These are phyloP conservation scores for Gobius niger DNA, from an alignment of 2,113 vertebrate species.

Conservation along the genomic window DNA sequence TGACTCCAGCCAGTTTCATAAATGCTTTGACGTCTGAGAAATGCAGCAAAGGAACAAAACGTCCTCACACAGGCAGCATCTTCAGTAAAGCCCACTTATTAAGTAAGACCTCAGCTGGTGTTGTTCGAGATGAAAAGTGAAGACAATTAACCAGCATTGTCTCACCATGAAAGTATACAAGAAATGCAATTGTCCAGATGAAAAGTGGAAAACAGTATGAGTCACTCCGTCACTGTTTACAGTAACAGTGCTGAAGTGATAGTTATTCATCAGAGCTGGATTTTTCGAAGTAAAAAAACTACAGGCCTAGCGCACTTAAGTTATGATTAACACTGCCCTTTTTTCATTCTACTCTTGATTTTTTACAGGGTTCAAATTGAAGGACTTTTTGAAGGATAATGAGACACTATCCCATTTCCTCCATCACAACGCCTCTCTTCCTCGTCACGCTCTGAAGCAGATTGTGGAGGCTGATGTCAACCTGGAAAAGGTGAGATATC, in stretches of 20 bases:
- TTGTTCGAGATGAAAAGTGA: background rate
- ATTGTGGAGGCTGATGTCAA: constrained; percentile 85
- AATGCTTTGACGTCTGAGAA: constrained; percentile 42
- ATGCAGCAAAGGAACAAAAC: constrained; percentile 38
- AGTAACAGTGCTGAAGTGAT: too few species aligned
- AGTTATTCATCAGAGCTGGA: too few species aligned
- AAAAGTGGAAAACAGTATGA: too few species aligned
- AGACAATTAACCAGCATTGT: too few species aligned
- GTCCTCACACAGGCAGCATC: background rate
- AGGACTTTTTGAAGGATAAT: constrained; percentile 87
- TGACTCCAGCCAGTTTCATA: constrained; percentile 38
- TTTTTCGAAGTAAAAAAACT: too few species aligned
- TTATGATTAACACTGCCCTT: too few species aligned
- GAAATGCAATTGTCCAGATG: too few species aligned
- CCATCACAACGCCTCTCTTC: constrained; percentile 82
- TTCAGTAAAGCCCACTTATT: background rate
- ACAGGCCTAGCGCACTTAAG: too few species aligned
- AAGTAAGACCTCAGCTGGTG: background rate
- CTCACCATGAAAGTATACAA: too few species aligned
- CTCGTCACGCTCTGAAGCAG: constrained; percentile 76
- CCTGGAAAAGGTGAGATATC: constrained; percentile 83
- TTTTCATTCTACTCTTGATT: background rate
- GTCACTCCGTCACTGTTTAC: too few species aligned
- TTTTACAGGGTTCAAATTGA: constrained; percentile 86
- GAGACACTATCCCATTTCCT: constrained; percentile 92